Percentiles rank a stretch among this genome's conserved stretches.
These are phyloP conservation scores for Lordiphosa mommai DNA, from an alignment of 1,140 invertebrate species.

Conservation along the genomic window DNA sequence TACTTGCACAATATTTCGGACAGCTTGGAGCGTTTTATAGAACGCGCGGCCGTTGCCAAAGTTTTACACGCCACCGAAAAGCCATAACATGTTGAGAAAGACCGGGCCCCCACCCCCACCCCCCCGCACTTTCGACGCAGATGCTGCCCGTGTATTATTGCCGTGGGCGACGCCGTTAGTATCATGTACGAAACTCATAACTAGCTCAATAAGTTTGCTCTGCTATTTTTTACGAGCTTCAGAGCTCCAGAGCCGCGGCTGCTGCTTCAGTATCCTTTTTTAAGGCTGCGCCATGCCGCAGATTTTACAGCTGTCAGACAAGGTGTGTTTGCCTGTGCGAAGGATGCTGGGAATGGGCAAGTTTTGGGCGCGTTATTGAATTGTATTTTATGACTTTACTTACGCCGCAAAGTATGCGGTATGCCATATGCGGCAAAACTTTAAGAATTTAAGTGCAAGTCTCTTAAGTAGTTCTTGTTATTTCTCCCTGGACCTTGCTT, in stretches of 20 bases:
- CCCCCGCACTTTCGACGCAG: background rate
- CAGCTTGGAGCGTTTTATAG: slow-evolving; percentile 49
- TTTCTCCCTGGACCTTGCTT: slow-evolving; percentile 42
- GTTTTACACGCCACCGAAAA: slow-evolving; percentile 69
- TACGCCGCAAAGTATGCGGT: slow-evolving; percentile 56
- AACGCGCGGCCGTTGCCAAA: slow-evolving; percentile 42
- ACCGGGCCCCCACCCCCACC: background rate
- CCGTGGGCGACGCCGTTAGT: slow-evolving; percentile 64
- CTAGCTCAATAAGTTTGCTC: slow-evolving; percentile 73
- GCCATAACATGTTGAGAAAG: slow-evolving; percentile 53
- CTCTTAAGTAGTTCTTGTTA: slow-evolving; percentile 11
- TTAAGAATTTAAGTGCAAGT: slow-evolving; percentile 55
- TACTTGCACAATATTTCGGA: slow-evolving; percentile 24
- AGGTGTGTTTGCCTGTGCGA: slow-evolving; percentile 28
- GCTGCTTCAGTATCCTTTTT: slow-evolving; percentile 31
- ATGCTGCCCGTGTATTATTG: slow-evolving; percentile 56
- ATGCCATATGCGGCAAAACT: slow-evolving; percentile 30
- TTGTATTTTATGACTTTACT: slow-evolving; percentile 73
- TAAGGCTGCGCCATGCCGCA: slow-evolving; percentile 52
- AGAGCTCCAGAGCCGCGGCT: slow-evolving; percentile 17
- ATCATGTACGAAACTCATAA: slow-evolving; percentile 76
- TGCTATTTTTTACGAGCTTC: slow-evolving; percentile 70
- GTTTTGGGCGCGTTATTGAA: slow-evolving; percentile 67
- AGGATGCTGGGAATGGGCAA: slow-evolving; percentile 7
- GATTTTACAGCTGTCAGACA: slow-evolving; percentile 68